Evolutionary conservation across 37 sponge, comb jelly and placozoan genomes (phyloP), one percentile per base, ranked within the genome.

Genomic region (Lycopodina hypogea): DNA sequence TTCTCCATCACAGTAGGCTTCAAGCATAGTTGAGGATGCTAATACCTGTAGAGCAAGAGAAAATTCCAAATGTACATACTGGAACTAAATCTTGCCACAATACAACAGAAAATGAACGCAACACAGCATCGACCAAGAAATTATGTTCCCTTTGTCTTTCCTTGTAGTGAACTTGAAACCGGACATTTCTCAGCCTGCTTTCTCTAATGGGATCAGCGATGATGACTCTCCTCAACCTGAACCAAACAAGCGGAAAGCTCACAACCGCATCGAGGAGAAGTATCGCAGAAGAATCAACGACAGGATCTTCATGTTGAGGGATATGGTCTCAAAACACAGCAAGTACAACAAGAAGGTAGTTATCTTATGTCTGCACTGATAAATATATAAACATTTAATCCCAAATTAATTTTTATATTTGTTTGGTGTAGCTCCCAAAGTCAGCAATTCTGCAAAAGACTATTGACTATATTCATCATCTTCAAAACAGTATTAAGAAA

Each of bases 261-360:
- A 97, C 78, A 97, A 97, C 76, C 88, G 90, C 21, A 94, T 97
- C 53, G 98, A 97, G 87, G 77, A 93, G 81, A 92, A 92, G 68
- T 97, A 97, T 72, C 88, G 98, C 21, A 78, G 79, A 40, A 94
- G 95, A 62, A 97, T 97, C 90, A 97, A 97, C 48, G 98, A 97
- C 60, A 60, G 90, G n/a, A 97, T 97, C 40, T 86, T 81, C 38
- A 73, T 85, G 34, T 85, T 97, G 48, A 77, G 92, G 56, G 72
- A 89, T 30, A 87, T 92, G 57, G 87, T 97, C 38, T 56, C 83
- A 68, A 83, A 74, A 67, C 74, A 82, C 78, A 41, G 59, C 68
- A 73, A 85, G 38, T 78, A 78, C 77, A 87, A 82, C 52, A 87
- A 87, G 72, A 84, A 57, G 78, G 84, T 84, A 39, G n/a, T n/a